Base-by-base conservation (phyloP, 2,797 vertebrate species). In the Fringilla coelebs region DNA sequence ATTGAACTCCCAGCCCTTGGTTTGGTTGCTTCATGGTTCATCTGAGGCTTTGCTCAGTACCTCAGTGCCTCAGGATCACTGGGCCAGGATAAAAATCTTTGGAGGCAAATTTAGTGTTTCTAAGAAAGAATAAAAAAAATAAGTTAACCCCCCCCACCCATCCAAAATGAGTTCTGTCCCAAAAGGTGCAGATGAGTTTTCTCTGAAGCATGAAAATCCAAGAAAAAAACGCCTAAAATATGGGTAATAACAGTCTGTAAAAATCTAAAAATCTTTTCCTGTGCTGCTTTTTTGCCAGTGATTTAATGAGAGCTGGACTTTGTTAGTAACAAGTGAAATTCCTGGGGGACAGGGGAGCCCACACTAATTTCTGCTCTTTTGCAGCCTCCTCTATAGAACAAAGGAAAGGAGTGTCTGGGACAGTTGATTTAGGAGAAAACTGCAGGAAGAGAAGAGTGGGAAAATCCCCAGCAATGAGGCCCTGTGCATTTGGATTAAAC, bases 401-500 rank as follows among this genome's bases (percentile, higher is more conserved):
- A 48, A 52, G 48, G 22, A 51, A 66, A 77, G 25, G 41, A 67
- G 4, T 36, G 34, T 36, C 43, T 81, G 43, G 66, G 29, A 34
- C 6, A 45, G 31, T 1, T 94, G 70, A 62, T 75, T 91, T 72
- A 70, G 43, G 88, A 55, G 34, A 32, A 32, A 85, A 20, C 5
- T 57, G 36, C 20, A 36, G 48, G 28, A 91, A 16, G 19, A 38
- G 46, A 48, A 38, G 49, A 75, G 31, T 57, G 38, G 46, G 34
- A 25, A 84, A 82, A 88, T 76, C 80, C 85, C 55, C 40, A 25
- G 38, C n/a, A 81, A 28, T 43, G 46, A 87, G 29, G 32, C 38
- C 25, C 66, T 29, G 43, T 81, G 77, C 54, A 41, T 86, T 79
- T 86, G 89, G 94, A 76, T 92, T 90, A 93, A 90, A 63, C 22